phyloP scores from a whole-genome alignment of 2,113 vertebrate genomes.

The Lepisosteus oculatus region DNA sequence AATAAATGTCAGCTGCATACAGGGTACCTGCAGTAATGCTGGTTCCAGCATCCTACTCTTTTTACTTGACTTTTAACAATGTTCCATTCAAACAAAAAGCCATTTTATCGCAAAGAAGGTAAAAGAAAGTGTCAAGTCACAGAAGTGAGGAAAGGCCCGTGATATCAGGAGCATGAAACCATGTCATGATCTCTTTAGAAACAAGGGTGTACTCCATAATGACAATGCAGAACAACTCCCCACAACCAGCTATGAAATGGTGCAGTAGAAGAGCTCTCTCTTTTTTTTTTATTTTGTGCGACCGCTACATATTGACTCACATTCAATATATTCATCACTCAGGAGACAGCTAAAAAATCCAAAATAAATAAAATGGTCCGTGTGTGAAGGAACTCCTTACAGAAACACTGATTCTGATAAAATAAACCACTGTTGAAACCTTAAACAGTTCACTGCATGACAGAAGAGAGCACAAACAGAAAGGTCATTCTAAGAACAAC shows the following conservation, averaged over 20 bases:
- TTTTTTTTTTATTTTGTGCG: constrained; percentile 90
- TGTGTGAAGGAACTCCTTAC: constrained; percentile 79
- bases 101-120: no score
- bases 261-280: constrained; percentile 65
- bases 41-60: no score
- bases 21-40: no score
- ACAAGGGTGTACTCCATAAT: no score
- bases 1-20: no score
- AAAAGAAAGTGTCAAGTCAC: no score
- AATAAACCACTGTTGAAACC: constrained; percentile 86
- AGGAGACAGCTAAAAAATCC: constrained; percentile 89
- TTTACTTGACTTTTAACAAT: no score
- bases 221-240: constrained; percentile 57
- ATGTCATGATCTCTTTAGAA: no score
- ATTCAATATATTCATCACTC: constrained; percentile 95
- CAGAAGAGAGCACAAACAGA: constrained; percentile 82
- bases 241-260: constrained; percentile 58
- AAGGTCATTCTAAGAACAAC: constrained; percentile 83
- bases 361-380: constrained; percentile 78
- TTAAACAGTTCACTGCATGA: constrained; percentile 87
- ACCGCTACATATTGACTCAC: constrained; percentile 98
- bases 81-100: no score
- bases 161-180: no score
- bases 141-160: no score
- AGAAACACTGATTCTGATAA: constrained; percentile 66